phyloP scores from a whole-genome alignment of 2,113 vertebrate genomes.

The Chionis minor region DNA sequence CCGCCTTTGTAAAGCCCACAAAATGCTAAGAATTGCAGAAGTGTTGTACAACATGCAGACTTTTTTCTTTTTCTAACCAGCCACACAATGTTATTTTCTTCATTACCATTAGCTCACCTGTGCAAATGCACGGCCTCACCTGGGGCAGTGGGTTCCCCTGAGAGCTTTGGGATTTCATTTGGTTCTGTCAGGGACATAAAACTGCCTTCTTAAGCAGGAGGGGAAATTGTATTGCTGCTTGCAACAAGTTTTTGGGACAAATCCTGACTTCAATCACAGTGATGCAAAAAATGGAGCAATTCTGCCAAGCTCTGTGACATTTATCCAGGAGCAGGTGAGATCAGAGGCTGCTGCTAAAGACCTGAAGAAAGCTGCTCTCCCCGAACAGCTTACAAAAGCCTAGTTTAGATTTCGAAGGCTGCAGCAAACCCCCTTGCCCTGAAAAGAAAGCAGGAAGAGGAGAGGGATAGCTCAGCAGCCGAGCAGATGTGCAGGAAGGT shows the following conservation, averaged over 20 bases:
- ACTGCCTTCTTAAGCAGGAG: not conserved
- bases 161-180: not conserved
- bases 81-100: not conserved
- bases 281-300: not conserved
- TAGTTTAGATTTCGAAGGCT: not conserved
- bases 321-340: not conserved
- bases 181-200: not conserved
- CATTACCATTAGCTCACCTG: not conserved
- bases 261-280: not conserved
- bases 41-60: not conserved
- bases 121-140: not conserved
- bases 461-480: not conserved
- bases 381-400: not conserved
- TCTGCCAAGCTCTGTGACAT: not conserved
- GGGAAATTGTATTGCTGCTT: not conserved
- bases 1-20: not conserved
- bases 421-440: not conserved
- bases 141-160: accelerated
- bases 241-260: not conserved
- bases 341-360: not conserved
- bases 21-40: not conserved
- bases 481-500: not conserved
- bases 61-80: not conserved
- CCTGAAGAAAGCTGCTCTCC: not conserved
- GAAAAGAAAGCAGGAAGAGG: not conserved